Evolutionary conservation across 1,140 invertebrate species (phyloP).

Genomic region (Neodiprion lecontei): DNA sequence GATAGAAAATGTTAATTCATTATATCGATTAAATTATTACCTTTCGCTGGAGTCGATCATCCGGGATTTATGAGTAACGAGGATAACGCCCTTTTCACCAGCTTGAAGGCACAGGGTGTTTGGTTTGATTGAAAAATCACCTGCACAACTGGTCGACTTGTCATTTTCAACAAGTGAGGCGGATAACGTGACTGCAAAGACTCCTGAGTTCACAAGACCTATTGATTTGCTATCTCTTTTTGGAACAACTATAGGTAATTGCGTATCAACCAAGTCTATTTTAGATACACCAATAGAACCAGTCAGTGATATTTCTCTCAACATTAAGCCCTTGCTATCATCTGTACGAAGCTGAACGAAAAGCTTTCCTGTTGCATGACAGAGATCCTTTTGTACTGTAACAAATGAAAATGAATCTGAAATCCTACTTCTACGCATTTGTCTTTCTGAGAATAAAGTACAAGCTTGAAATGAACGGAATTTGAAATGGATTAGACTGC

Average conservation of each 20-base stretch:
- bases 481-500: slow-evolving; percentile 5
- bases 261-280: slow-evolving; percentile 44
- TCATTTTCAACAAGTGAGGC: slow-evolving; percentile 26
- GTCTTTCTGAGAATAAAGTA: slow-evolving; percentile 2
- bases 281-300: slow-evolving; percentile 43
- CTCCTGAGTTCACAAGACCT: slow-evolving; percentile 44
- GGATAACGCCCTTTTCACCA: slow-evolving; percentile 39
- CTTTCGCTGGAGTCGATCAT: slow-evolving; percentile 35
- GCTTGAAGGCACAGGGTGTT: slow-evolving; percentile 37
- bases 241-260: slow-evolving; percentile 39
- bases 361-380: slow-evolving; percentile 23
- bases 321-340: slow-evolving; percentile 32
- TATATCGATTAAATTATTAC: slow-evolving; percentile 23
- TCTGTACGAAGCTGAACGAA: slow-evolving; percentile 34
- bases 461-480: slow-evolving; percentile 7
- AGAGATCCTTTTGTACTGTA: slow-evolving; percentile 12
- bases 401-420: background rate
- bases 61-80: slow-evolving; percentile 41
- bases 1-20: no score
- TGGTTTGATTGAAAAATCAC: slow-evolving; percentile 40
- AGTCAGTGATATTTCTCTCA: slow-evolving; percentile 43
- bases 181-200: slow-evolving; percentile 30
- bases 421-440: no score
- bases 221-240: slow-evolving; percentile 42
- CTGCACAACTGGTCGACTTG: slow-evolving; percentile 15